Base-by-base conservation (phyloP, 2,888 invertebrate species). In the Cataglyphis livida region DNA sequence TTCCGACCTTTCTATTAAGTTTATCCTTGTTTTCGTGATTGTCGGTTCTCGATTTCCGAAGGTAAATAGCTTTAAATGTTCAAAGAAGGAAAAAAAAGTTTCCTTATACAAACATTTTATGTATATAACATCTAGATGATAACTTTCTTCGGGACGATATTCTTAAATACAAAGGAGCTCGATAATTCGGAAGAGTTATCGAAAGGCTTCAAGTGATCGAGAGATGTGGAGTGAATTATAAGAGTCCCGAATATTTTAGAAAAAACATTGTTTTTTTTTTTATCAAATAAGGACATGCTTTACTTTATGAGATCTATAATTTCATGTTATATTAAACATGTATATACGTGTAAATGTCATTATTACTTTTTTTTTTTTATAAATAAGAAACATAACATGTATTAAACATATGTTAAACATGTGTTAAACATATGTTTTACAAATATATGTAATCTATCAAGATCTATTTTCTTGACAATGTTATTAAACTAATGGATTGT, bases 401-500 rank as follows among this genome's bases (percentile, higher is more conserved):
- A 15, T 15, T 44, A 35, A 0, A 25, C 5, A 1, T 51, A 25
- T 3, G 25, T 15, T 44, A 35, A 0, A 25, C 5, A 1, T 51
- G 18, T 3, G 12, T 51, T 54, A 65, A 41, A 44, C 44, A 15
- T 44, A 6, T 15, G 25, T 15, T 44, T 65, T 15, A 15, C 35
- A 59, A 76, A 54, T n/a, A 25, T 48, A 28, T 9, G 21, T 10
- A 57, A 75, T 64, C 12, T 38, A 38, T 75, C 48, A 64, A 75
- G 64, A 64, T 51, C 25, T n/a, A 51, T 51, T 51, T 64, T 75
- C 10, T 51, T 18, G 44, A 25, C 38, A 48, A 59, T 57, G 9
- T 68, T 68, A 68, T 59, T 44, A 68, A 68, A 78, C 32, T 57
- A 41, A 78, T 57, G 41, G 44, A 78, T 68, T 25, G 32, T 48